Conservation (phyloP, 2,113 vertebrate species). For the Chlorodrepanis virens region DNA sequence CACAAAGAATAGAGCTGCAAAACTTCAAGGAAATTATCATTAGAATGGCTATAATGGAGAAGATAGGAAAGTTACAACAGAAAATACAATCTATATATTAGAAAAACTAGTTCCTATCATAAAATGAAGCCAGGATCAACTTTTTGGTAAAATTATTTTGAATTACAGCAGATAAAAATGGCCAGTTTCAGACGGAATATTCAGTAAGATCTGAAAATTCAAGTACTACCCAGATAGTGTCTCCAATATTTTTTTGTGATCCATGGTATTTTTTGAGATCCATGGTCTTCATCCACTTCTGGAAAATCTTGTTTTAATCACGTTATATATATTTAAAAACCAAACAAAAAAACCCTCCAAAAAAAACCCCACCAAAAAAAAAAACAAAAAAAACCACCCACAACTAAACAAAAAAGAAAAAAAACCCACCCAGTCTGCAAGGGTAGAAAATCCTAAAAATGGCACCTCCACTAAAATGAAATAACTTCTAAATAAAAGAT, state of each 20-base stretch:
- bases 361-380: neutral
- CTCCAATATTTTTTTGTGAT: neutral
- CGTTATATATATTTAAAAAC: neutral
- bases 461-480: neutral
- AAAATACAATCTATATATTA: neutral
- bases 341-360: neutral
- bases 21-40: neutral
- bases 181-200: neutral
- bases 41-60: neutral
- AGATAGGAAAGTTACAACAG: neutral
- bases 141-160: neutral
- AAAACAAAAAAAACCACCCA: neutral
- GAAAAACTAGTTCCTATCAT: neutral
- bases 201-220: neutral
- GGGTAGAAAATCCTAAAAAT: neutral
- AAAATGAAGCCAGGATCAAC: neutral
- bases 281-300: neutral
- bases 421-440: neutral
- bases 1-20: neutral
- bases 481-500: neutral
- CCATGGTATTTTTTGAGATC: neutral
- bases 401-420: neutral
- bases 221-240: rapidly evolving
- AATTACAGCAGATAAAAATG: neutral
- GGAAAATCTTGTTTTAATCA: neutral